A percentile compares a stretch with the other conserved stretches of the same genome.
phyloP scores from a whole-genome alignment of 2,888 invertebrate species.

The Leucozona laternaria region DNA sequence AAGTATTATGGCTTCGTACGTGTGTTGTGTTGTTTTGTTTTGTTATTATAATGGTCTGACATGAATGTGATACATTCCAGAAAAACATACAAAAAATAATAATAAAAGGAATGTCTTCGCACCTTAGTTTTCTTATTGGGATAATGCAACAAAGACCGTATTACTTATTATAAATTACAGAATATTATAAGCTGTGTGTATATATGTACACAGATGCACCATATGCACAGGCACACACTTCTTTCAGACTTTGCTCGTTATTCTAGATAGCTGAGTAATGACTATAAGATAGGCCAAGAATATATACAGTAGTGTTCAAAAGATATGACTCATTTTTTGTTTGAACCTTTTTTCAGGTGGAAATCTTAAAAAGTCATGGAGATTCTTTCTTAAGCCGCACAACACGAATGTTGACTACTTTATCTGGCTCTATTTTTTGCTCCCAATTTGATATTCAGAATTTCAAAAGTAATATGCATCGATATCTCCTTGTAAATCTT shows the following conservation, averaged over 20 bases:
- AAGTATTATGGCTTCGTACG: slow-evolving; percentile 71
- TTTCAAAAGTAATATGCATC: too few species aligned
- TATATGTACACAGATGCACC: slow-evolving; percentile 42
- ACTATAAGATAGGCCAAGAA: slow-evolving; percentile 66
- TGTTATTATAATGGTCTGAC: slow-evolving; percentile 79
- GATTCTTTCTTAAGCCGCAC: too few species aligned
- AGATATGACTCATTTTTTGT: neutral
- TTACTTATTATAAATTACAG: slow-evolving; percentile 74
- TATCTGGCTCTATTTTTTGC: too few species aligned
- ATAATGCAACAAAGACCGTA: slow-evolving; percentile 73
- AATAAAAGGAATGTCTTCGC: slow-evolving; percentile 79
- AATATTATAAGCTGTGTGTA: slow-evolving; percentile 70
- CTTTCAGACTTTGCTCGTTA: slow-evolving; percentile 65
- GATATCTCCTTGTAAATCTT: too few species aligned
- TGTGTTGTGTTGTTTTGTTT: slow-evolving; percentile 75
- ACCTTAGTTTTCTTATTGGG: slow-evolving; percentile 66
- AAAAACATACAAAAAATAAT: slow-evolving; percentile 78
- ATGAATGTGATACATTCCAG: slow-evolving; percentile 79
- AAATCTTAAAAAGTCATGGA: too few species aligned
- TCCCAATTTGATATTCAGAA: too few species aligned
- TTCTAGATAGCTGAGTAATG: slow-evolving; percentile 73
- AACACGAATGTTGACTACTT: too few species aligned
- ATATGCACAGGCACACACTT: slow-evolving; percentile 44
- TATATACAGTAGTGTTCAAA: slow-evolving; percentile 31
- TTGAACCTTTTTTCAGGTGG: too few species aligned